Conservation (phyloP, 2,113 vertebrate species). For the Cygnus atratus region DNA sequence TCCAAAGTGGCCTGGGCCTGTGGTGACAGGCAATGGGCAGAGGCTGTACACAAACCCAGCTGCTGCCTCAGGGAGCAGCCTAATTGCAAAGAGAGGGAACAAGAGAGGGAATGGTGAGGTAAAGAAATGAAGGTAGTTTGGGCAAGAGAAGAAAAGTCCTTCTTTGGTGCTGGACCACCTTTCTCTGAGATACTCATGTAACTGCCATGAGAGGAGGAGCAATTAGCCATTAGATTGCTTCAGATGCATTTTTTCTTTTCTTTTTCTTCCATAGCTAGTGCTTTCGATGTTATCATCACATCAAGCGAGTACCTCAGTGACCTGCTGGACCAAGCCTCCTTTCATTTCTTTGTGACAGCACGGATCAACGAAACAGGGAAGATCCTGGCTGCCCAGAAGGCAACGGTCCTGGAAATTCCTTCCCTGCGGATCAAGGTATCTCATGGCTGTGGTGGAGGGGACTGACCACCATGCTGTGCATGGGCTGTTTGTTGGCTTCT, state of each 20-base stretch:
- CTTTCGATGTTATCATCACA: constrained; percentile 75
- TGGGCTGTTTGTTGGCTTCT: not conserved
- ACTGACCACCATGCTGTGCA: accelerated
- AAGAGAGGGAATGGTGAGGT: not conserved
- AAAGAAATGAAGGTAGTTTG: not conserved
- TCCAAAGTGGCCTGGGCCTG: not conserved
- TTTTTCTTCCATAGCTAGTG: constrained; percentile 72
- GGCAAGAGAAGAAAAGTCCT: not conserved
- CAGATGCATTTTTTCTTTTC: not conserved
- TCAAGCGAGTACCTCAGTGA: constrained; percentile 82
- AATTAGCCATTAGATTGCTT: not conserved
- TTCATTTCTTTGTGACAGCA: constrained; percentile 90
- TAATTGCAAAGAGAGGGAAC: not conserved
- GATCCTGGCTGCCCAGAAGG: constrained; percentile 85
- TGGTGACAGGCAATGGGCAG: not conserved
- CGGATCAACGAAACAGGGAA: constrained; percentile 84
- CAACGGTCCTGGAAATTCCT: constrained; percentile 79
- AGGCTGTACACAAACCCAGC: not conserved
- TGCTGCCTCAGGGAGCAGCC: not conserved
- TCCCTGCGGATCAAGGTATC: constrained; percentile 84
- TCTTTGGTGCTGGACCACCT: accelerated
- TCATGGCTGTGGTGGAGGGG: not conserved
- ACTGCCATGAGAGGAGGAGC: not conserved
- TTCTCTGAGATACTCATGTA: not conserved
- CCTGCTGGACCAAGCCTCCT: constrained; percentile 90